Conservation (phyloP, 2,888 invertebrate species). For the Nomada goodeniana region DNA sequence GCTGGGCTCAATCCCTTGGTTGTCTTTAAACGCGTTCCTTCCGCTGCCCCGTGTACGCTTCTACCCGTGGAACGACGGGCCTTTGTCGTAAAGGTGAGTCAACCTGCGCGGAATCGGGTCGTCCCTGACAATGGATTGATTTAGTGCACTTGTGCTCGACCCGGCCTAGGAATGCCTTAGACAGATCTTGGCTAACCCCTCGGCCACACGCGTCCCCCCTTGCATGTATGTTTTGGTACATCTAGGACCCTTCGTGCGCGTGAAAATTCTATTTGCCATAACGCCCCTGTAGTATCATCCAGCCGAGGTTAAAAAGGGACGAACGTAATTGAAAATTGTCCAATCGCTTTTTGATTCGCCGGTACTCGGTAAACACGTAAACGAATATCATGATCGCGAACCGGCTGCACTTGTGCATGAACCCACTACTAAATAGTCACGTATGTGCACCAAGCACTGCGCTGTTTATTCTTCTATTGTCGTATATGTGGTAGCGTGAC, state of each 20-base stretch:
- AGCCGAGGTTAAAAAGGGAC: too few species aligned
- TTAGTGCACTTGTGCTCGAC: constrained; percentile 77
- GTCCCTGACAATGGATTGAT: constrained; percentile 80
- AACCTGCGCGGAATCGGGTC: constrained; percentile 78
- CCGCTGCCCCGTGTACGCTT: constrained; percentile 16
- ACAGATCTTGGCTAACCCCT: constrained; percentile 62
- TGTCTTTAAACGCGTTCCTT: constrained; percentile 22
- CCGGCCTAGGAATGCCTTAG: constrained; percentile 64
- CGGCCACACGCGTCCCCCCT: constrained; percentile 4
- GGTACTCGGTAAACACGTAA: too few species aligned
- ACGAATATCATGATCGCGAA: too few species aligned
- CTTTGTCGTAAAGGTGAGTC: constrained; percentile 78
- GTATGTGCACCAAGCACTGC: constrained; percentile 12
- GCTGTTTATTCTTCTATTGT: constrained; percentile 44
- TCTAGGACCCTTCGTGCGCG: constrained; percentile 1
- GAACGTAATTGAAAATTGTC: too few species aligned
- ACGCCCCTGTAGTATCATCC: background rate
- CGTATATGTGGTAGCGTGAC: background rate
- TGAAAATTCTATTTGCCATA: constrained; percentile 24
- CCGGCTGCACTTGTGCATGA: constrained; percentile 17
- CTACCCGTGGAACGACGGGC: constrained; percentile 44
- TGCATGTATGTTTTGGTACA: constrained; percentile 22
- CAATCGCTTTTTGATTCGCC: too few species aligned
- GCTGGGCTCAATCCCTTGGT: constrained; percentile 19
- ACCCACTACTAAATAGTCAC: too few species aligned